phyloP scores from a whole-genome alignment of 2,888 invertebrate genomes.

The Lochmaea crataegi region DNA sequence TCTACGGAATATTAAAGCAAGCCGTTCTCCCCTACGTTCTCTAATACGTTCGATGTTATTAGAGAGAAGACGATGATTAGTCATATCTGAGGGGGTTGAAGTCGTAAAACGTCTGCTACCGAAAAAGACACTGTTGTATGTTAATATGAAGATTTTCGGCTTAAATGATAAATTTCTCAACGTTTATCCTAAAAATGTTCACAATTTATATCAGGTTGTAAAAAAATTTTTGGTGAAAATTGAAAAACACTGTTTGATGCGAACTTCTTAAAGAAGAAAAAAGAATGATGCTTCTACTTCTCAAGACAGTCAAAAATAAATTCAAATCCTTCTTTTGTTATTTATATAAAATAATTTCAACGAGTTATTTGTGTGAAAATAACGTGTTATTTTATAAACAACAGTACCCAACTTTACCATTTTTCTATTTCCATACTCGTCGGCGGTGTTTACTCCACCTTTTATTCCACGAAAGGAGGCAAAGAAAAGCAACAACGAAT shows the following conservation, averaged over 20 bases:
- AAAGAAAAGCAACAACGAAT: conserved; percentile 1
- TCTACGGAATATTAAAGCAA: conserved; percentile 28
- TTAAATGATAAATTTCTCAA: background rate
- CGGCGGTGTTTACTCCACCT: background rate
- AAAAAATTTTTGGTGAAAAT: too few relatives aligned
- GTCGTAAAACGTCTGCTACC: conserved; percentile 15
- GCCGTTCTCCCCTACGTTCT: conserved; percentile 34
- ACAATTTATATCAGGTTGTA: too few relatives aligned
- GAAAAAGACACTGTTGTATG: conserved; percentile 17
- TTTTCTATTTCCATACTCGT: background rate
- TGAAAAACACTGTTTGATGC: too few relatives aligned
- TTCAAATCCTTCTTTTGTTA: too few relatives aligned
- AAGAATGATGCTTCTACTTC: too few relatives aligned
- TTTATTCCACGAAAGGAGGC: background rate
- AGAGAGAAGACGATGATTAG: conserved; percentile 38
- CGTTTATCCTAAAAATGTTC: too few relatives aligned
- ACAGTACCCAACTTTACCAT: background rate
- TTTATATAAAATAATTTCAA: too few relatives aligned
- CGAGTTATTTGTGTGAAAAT: background rate
- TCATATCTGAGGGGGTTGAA: conserved; percentile 30
- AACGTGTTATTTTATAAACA: background rate
- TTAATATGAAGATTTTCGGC: conserved; percentile 10
- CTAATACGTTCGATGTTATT: conserved; percentile 41
- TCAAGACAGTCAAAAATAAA: too few relatives aligned
- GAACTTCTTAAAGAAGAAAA: too few relatives aligned